Base-by-base conservation (phyloP, 2,113 vertebrate genomes). In the pig (Sus scrofa) region DNA sequence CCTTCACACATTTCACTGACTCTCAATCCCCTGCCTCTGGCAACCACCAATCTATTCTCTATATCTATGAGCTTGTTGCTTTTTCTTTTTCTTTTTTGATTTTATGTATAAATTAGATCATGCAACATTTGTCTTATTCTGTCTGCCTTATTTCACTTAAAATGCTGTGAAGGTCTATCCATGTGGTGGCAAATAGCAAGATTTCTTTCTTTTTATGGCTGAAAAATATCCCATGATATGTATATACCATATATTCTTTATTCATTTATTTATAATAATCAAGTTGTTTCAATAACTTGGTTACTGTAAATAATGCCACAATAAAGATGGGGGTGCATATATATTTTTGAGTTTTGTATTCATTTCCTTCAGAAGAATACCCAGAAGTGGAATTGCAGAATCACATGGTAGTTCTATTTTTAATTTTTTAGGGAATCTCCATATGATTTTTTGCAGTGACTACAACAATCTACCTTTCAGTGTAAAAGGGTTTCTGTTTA, bases 291-390 rank as follows among this genome's bases (percentile, higher is more conserved):
- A 30, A 62, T 32, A 62, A 24, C 75, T 71, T 68, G 44, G 52
- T n/a, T 91, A 58, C 44, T 81, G 6, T 70, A 70, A 60, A 78
- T 60, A 62, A 93, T 62, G 37, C 54, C 60, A 1, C 24, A 52
- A 0, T 60, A 24, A 60, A 37, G 39, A 70, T 37, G 32, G 24
- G 32, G 19, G 4, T 79, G 26, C 18, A 26, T 62, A 24, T 52
- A 4, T 78, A 22, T 70, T 37, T 87, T 87, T 18, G n/a, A 70
- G 32, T 79, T 87, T 24, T 79, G 39, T 71, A 78, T 87, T 87
- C 60, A 37, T 91, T 58, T 32, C 58, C 30, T 86, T 87, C 34
- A 39, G 11, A 79, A 79, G 60, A 62, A 79, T 87, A 79, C 8
- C 12, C 5, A 32, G 19, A 86, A 79, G 5, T 71, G 2, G 0